Evolutionary conservation across 2,888 invertebrate species (phyloP).

Genomic region (Seira musarum): DNA sequence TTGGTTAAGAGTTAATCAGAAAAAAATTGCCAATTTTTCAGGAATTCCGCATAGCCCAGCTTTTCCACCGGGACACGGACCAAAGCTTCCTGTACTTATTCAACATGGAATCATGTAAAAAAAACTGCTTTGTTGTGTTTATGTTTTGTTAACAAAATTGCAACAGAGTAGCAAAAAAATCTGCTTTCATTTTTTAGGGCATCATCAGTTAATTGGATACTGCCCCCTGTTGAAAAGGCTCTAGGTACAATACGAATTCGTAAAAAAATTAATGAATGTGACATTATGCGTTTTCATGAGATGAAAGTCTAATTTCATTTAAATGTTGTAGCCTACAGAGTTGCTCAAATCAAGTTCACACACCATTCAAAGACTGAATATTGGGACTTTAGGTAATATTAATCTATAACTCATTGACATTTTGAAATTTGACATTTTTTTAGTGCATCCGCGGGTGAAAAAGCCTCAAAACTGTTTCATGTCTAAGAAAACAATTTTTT

Average conservation of each 20-base stretch:
- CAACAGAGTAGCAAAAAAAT: background rate
- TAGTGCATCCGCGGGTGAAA: no score
- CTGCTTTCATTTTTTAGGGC: slow-evolving; percentile 20
- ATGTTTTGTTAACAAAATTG: background rate
- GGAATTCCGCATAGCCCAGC: slow-evolving; percentile 17
- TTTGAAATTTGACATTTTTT: no score
- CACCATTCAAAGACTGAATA: slow-evolving; percentile 1
- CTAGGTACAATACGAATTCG: slow-evolving; percentile 9
- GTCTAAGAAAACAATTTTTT: no score
- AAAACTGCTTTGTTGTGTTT: background rate
- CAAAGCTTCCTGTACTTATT: slow-evolving; percentile 25
- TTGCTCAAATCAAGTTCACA: slow-evolving; percentile 8
- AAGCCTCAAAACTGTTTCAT: no score
- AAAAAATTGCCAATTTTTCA: no score
- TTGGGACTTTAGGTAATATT: slow-evolving; percentile 9
- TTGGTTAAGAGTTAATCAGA: no score
- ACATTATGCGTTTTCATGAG: no score
- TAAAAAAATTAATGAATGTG: background rate
- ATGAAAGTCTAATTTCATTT: no score
- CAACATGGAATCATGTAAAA: slow-evolving; percentile 46
- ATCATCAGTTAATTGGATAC: slow-evolving; percentile 41
- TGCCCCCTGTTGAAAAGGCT: slow-evolving; percentile 36
- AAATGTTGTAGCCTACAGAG: slow-evolving; percentile 28
- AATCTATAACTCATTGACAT: no score
- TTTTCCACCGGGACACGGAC: background rate